Evolutionary conservation across 2,888 invertebrate species (phyloP).

Genomic region (Stenodema calcarata): DNA sequence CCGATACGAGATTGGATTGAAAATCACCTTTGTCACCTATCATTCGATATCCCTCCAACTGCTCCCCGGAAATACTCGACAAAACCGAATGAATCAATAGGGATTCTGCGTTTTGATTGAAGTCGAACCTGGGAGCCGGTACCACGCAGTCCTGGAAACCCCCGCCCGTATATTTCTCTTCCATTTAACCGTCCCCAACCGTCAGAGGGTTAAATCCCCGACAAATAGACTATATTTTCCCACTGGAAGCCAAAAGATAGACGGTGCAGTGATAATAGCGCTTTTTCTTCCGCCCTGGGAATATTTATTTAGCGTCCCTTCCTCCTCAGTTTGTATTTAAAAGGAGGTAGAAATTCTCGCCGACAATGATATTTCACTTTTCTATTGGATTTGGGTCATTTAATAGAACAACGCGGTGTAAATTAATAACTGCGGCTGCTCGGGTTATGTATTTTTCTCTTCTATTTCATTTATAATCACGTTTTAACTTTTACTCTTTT

Average conservation of each 20-base stretch:
- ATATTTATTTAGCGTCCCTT: background rate
- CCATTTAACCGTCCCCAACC: background rate
- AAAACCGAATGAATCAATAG: background rate
- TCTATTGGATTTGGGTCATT: background rate
- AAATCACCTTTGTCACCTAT: too few species aligned
- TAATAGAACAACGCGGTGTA: background rate
- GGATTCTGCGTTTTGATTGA: background rate
- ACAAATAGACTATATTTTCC: background rate
- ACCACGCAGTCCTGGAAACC: background rate
- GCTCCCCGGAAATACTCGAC: background rate
- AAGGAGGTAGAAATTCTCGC: background rate
- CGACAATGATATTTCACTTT: background rate
- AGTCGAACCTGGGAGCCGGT: background rate
- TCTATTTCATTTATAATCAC: too few species aligned
- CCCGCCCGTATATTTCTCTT: background rate
- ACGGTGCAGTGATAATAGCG: background rate
- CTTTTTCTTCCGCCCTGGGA: background rate
- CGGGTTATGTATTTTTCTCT: too few species aligned
- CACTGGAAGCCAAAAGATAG: background rate
- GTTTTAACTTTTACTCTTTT: too few species aligned
- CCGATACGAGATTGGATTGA: too few species aligned
- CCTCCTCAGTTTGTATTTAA: background rate
- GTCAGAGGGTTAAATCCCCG: background rate
- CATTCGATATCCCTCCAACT: background rate
- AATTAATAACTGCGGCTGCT: background rate